Conservation (phyloP, 2,888 invertebrate genomes). For the Argyra leucocephala region DNA sequence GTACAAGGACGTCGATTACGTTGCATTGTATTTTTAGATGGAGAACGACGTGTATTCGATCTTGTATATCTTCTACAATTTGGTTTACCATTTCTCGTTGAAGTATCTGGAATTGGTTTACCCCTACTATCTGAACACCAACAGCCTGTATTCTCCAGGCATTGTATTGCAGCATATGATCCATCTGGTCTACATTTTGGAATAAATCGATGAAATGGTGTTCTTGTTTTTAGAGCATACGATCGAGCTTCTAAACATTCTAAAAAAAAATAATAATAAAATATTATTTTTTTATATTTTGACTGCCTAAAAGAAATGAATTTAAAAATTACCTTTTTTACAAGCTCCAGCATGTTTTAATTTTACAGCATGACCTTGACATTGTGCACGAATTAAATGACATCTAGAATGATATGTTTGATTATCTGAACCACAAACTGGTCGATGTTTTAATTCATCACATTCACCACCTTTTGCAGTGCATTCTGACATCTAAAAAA, state of each 20-base stretch:
- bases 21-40: slow-evolving; percentile 41
- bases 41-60: slow-evolving; percentile 53
- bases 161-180: slow-evolving; percentile 75
- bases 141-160: slow-evolving; percentile 68
- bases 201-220: slow-evolving; percentile 51
- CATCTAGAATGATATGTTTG: slow-evolving; percentile 74
- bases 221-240: slow-evolving; percentile 40
- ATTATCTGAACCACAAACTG: slow-evolving; percentile 53
- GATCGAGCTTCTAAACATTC: slow-evolving; percentile 47
- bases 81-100: slow-evolving; percentile 60
- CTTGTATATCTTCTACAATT: slow-evolving; percentile 54
- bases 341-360: slow-evolving; percentile 67
- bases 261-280: slow-evolving; percentile 32
- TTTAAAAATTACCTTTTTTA: slow-evolving; percentile 46
- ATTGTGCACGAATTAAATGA: slow-evolving; percentile 66
- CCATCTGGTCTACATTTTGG: slow-evolving; percentile 78
- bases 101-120: slow-evolving; percentile 69
- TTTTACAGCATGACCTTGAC: slow-evolving; percentile 61
- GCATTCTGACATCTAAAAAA: slow-evolving; percentile 38
- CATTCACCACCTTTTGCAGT: slow-evolving; percentile 42
- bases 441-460: slow-evolving; percentile 41
- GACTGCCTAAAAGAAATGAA: background rate
- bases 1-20: slow-evolving; percentile 52
- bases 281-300: too few relatives aligned
- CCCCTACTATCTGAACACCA: slow-evolving; percentile 87